Evolutionary conservation across 2,113 vertebrate species (phyloP).

Genomic region (Clarias macrocephalus): DNA sequence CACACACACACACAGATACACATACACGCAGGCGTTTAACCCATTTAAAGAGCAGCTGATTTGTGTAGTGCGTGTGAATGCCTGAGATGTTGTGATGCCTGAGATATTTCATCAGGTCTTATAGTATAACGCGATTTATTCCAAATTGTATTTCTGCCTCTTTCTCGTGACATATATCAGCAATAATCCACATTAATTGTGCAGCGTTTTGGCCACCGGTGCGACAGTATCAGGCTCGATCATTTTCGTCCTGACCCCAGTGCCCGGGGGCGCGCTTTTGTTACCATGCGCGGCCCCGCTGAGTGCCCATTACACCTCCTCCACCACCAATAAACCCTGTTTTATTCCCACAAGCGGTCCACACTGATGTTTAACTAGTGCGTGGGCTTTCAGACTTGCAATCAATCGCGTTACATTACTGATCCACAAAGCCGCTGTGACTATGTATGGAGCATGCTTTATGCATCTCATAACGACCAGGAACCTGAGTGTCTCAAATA

Average conservation of each 20-base stretch:
- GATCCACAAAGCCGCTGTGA: neutral
- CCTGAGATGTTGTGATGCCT: neutral
- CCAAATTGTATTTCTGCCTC: conserved; percentile 56
- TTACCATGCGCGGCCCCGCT: conserved; percentile 46
- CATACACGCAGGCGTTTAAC: neutral
- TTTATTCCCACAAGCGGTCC: conserved; percentile 50
- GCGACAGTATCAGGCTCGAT: conserved; percentile 28
- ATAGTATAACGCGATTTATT: conserved; percentile 60
- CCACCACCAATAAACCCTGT: conserved; percentile 40
- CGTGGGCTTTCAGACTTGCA: neutral
- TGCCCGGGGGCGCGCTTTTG: conserved; percentile 48
- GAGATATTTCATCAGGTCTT: conserved; percentile 62
- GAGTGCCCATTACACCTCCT: conserved; percentile 12
- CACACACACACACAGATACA: neutral
- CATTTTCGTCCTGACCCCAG: conserved; percentile 41
- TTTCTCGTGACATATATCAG: conserved; percentile 32
- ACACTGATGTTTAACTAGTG: conserved; percentile 39
- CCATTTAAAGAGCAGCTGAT: neutral
- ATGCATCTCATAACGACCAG: neutral
- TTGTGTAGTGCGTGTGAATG: neutral
- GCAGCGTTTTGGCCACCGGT: conserved; percentile 14
- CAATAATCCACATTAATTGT: conserved; percentile 49
- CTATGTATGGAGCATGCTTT: neutral
- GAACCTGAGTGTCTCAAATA: neutral
- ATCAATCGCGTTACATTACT: neutral